Evolutionary conservation across 37 sponge, comb jelly and placozoan genomes (phyloP), one percentile per base, ranked within the genome.

Genomic region (Beroe forskalii): DNA sequence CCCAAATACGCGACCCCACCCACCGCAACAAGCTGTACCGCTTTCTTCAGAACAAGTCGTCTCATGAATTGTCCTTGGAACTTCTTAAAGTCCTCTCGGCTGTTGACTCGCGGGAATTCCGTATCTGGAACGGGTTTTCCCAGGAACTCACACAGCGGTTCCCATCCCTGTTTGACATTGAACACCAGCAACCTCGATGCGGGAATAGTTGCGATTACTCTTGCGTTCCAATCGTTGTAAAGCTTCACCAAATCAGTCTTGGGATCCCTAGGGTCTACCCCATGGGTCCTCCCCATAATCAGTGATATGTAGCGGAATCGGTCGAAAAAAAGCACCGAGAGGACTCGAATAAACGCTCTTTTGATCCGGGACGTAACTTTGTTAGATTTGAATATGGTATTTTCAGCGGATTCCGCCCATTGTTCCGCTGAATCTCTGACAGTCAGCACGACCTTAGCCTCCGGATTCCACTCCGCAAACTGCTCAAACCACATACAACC

Each of bases 131-230:
- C 40, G 31, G 36, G 75, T 6, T 36, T 39, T 30, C 75, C 75
- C 35, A 72, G 75, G 30, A 72, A 72, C 12, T 72, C 40, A 37
- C 75, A 72, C 75, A 72, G 39, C 39, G 75, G 75, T 20, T 72
- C 35, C 75, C 75, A 72, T 37, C 75, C 75, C 35, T 72, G 39
- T 39, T 37, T 72, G 1, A 72, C 75, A 36, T 72, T 72, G 39
- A 38, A 72, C 19, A 72, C 39, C 40, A 72, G 39, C 31, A 72
- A 39, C 35, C 35, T 72, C 19, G 31, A 36, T 32, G 37, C 75
- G 1, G 75, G 75, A 14, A 72, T 39, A 12, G 75, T 72, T 12
- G 23, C 37, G 3, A 33, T 72, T 1, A 72, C 75, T 33, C 40
- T 33, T 4, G 31, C 30, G 40, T 72, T 37, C 75, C 75, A 72